These are phyloP conservation scores for Cantharis nigra DNA, from an alignment of 2,888 invertebrate species.

Conservation along the genomic window DNA sequence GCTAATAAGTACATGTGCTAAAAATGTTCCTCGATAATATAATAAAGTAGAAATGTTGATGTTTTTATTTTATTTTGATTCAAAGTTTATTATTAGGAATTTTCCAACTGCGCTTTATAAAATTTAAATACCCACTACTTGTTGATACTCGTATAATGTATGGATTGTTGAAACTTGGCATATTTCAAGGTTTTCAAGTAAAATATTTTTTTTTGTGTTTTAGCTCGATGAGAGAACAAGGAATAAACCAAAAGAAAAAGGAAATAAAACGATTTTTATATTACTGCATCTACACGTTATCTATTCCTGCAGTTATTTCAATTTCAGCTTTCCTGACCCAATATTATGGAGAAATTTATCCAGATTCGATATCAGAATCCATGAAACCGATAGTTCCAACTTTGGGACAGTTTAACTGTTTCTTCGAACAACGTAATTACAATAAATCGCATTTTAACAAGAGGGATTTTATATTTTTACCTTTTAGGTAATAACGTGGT, in stretches of 20 bases:
- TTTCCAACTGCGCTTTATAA: not conserved
- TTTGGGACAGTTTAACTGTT: constrained; percentile 67
- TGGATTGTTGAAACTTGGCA: not conserved
- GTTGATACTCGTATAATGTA: not conserved
- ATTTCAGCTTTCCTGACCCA: constrained; percentile 62
- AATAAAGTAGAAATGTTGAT: not conserved
- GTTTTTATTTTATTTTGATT: not conserved
- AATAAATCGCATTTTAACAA: not conserved
- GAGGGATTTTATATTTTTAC: not conserved
- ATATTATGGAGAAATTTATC: constrained; percentile 39
- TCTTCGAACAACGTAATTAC: constrained; percentile 63
- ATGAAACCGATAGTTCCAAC: constrained; percentile 58
- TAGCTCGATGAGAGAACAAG: constrained; percentile 59
- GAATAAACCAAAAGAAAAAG: constrained; percentile 55
- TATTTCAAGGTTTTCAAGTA: not conserved
- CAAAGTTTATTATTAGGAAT: not conserved
- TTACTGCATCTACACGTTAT: constrained; percentile 77
- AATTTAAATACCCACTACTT: not conserved
- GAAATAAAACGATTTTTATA: constrained; percentile 64
- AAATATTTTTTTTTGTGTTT: constrained; percentile 11
- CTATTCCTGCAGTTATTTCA: constrained; percentile 63
- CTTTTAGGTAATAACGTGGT: constrained; percentile 10
- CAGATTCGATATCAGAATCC: constrained; percentile 1
- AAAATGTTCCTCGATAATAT: not conserved
- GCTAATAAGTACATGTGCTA: not conserved